Evolutionary conservation across 2,113 vertebrate genomes (phyloP).

Genomic region (Crotophaga sulcirostris): DNA sequence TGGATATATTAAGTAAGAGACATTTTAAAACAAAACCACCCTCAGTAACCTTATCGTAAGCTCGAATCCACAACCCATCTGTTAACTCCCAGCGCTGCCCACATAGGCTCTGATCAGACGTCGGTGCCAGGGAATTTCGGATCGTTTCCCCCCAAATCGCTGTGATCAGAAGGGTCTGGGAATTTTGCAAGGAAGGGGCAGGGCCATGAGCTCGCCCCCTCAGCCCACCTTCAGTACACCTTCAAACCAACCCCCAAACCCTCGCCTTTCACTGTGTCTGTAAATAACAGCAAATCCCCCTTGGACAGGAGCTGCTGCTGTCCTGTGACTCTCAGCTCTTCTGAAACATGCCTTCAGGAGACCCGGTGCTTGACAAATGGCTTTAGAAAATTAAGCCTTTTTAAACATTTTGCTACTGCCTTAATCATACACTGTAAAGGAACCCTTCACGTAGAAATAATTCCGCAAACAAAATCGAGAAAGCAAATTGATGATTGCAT

Average conservation of each 20-base stretch:
- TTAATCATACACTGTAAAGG: fast-evolving
- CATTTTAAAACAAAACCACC: slow-evolving; percentile 72
- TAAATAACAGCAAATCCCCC: background rate
- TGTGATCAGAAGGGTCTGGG: background rate
- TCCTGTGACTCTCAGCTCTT: background rate
- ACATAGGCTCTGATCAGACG: background rate
- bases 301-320: background rate
- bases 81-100: slow-evolving; percentile 33
- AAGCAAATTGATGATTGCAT: slow-evolving; percentile 40
- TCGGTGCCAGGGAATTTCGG: background rate
- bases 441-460: background rate
- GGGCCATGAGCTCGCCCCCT: background rate
- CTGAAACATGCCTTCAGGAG: background rate
- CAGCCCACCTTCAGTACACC: background rate
- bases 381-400: background rate
- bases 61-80: slow-evolving; percentile 42
- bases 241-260: background rate
- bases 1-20: slow-evolving; percentile 72
- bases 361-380: background rate
- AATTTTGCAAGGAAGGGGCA: background rate
- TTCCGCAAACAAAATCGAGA: slow-evolving; percentile 6
- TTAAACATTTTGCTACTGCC: background rate
- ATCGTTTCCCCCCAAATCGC: background rate
- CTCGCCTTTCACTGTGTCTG: background rate
- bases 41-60: slow-evolving; percentile 66